Evolutionary conservation across 2,888 invertebrate genomes (phyloP), one percentile per base, ranked within the genome.

Genomic region (Flexamia atlantica): DNA sequence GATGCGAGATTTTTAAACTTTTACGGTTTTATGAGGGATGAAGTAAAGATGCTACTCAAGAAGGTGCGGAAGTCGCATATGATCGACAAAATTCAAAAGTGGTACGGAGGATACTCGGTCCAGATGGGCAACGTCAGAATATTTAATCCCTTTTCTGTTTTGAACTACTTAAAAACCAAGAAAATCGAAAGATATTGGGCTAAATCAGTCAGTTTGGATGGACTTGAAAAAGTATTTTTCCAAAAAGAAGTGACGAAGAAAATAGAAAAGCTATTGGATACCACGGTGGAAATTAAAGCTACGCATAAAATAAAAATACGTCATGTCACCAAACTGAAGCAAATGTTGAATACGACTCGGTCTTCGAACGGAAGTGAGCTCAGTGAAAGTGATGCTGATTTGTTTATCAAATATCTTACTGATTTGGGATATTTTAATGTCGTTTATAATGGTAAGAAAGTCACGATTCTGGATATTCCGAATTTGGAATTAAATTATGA

Each of bases 401-500:
- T 64, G 64, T 64, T 64, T 17, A 64, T 64, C 28, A 64, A 64
- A 28, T 64, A 64, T 64, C 14, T 64, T 28, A 64, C 64, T n/a
- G 64, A 64, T 14, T 30, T 64, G 28, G 64, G 64, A 28, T 64
- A 64, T 30, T 64, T 64, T 14, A 28, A 28, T 28, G 64, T 64
- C 14, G 64, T 64, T 9, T 64, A 64, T 30, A 64, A 64, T n/a
- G 64, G 64, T 0, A 2, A 64, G 30, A 64, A 64, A 14, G 64
- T 64, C 1, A 64, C 64, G 9, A 64, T 64, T 64, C 20, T 64
- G 30, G 64, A 64, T 30, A 64, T 64, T 30, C 64, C 64, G 12
- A 64, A 64, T 64, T 28, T 64, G 20, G 64, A 64, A 20, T 30
- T 64, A 17, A 64, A 64, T 17, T 64, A 64, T 12, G 64, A 64